Evolutionary conservation across 2,888 invertebrate genomes (phyloP).

Genomic region (Eurytoma adleriae): DNA sequence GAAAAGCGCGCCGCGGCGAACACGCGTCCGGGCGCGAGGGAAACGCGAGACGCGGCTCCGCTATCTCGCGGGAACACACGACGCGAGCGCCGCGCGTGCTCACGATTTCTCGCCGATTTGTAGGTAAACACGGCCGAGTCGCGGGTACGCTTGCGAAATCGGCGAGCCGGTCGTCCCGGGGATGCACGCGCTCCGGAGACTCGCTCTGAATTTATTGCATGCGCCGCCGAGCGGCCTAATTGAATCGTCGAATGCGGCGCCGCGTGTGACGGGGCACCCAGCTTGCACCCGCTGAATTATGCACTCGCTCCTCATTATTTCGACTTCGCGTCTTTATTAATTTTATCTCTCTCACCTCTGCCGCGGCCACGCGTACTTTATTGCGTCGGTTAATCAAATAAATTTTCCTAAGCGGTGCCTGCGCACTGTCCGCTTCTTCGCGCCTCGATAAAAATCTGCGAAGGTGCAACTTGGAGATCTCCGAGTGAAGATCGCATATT

Average conservation of each 20-base stretch:
- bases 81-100: neutral
- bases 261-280: neutral
- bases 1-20: slow-evolving; percentile 11
- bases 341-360: neutral
- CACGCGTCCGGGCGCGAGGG: neutral
- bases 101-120: slow-evolving; percentile 2
- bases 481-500: no score
- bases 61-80: no score
- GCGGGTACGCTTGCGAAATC: neutral
- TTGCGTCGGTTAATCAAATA: neutral
- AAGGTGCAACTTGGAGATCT: no score
- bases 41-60: neutral
- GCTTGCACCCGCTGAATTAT: neutral
- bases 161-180: neutral
- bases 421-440: no score
- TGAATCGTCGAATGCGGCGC: slow-evolving; percentile 32
- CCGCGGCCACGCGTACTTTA: neutral
- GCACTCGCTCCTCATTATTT: slow-evolving; percentile 10
- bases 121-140: neutral
- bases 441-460: no score
- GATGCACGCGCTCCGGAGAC: neutral
- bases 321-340: neutral
- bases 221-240: slow-evolving; percentile 11
- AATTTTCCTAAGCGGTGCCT: neutral
- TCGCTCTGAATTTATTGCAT: neutral